Base-by-base conservation (phyloP, 2,113 vertebrate genomes). In the Hymenochirus boettgeri region DNA sequence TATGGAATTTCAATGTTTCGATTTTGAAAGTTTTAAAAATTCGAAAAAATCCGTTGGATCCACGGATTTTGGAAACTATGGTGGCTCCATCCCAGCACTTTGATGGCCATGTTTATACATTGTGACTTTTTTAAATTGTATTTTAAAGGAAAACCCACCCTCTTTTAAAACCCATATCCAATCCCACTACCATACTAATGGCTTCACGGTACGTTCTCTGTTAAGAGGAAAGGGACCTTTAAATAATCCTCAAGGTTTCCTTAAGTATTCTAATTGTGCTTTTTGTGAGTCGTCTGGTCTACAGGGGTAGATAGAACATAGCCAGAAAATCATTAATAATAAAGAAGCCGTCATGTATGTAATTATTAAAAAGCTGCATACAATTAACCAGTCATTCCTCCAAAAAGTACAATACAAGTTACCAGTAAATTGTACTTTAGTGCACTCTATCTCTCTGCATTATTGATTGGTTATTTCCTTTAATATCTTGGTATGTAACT, bases 251-350 rank as follows among this genome's bases (percentile, higher is more conserved):
- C 37, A 12, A 15, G 4, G 25, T 60, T 60, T 60, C 45, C 45
- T 29, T 21, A 19, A 29, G 24, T 60, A 60, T 45, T 47, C 25
- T 37, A 69, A 52, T 29, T 45, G 27, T 67, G 65, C 46, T 29
- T 24, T 21, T 9, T 22, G 35, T 58, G 56, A 69, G 65, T 47
- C 65, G 48, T 60, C 56, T 69, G 48, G 65, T 69, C 65, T 69
- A 22, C 63, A 31, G n/a, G 15, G 11, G 31, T 57, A 31, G n/a
- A 45, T 19, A 2, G 26, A 5, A 9, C 63, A 57, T 60, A 53
- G 52, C 65, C 56, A 60, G 57, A 53, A 60, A n/a, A 60, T 21
- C 65, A 69, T 69, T 53, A 69, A 69, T 69, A 69, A 69, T 69
- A 53, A 69, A 45, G 39, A 59, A 60, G 31, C 24, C 22, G 45